Evolutionary conservation across 2,113 vertebrate genomes (phyloP).

Genomic region (Albula goreensis): DNA sequence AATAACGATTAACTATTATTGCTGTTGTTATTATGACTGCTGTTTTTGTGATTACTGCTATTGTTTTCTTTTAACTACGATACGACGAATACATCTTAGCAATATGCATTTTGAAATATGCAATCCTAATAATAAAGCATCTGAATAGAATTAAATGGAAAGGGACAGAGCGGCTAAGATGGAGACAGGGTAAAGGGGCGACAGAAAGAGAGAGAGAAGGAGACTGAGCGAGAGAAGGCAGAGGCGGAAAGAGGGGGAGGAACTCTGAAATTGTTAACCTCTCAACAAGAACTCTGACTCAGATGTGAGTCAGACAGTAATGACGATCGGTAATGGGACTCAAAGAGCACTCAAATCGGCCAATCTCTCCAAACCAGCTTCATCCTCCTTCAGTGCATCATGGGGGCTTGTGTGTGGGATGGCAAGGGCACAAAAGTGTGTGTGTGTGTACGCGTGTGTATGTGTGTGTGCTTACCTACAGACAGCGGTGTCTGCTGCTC

Average conservation of each 20-base stretch:
- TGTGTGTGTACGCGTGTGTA: conserved; percentile 6
- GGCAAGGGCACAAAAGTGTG: background rate
- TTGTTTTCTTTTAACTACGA: too few species aligned
- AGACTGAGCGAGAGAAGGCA: background rate
- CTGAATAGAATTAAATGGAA: too few species aligned
- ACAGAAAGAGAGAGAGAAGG: background rate
- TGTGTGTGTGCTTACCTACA: background rate
- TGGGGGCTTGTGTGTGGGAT: background rate
- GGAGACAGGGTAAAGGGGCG: background rate
- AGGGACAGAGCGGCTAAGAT: too few species aligned
- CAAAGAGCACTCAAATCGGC: background rate
- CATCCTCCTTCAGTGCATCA: conserved; percentile 3
- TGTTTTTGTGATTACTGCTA: too few species aligned
- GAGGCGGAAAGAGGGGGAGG: background rate
- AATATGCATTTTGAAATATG: too few species aligned
- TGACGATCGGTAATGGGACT: background rate
- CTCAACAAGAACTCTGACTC: background rate
- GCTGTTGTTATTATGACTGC: too few species aligned
- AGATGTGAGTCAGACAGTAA: background rate
- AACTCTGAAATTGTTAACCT: conserved; percentile 24
- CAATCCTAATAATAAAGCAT: too few species aligned
- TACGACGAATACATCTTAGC: too few species aligned
- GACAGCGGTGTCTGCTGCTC: background rate
- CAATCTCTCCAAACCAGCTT: background rate
- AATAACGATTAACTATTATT: too few species aligned